Evolutionary conservation across 2,888 invertebrate species (phyloP).

Genomic region (Lepeophtheirus nordmannii): DNA sequence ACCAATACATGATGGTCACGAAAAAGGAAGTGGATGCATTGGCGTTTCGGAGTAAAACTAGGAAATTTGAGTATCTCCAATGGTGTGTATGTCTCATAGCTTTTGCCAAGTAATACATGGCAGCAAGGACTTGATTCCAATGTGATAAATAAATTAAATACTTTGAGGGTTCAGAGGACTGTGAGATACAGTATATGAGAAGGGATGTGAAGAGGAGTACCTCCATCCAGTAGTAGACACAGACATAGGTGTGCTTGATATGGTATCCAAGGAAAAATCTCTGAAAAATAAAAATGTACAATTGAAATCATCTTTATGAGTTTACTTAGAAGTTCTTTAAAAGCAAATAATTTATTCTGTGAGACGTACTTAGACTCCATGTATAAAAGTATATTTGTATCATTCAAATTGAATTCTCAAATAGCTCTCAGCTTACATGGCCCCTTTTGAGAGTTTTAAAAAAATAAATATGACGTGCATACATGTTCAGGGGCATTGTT

Average conservation of each 20-base stretch:
- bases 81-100: background rate
- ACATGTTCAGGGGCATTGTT: no score
- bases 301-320: no score
- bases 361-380: no score
- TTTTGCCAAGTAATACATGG: background rate
- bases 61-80: background rate
- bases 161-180: no score
- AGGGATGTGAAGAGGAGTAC: background rate
- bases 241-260: background rate
- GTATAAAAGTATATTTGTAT: no score
- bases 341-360: no score
- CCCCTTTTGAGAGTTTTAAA: no score
- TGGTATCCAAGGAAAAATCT: background rate
- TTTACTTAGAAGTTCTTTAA: no score
- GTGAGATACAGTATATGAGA: background rate
- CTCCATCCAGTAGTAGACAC: background rate
- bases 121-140: background rate
- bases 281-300: background rate
- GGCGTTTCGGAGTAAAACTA: background rate
- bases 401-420: no score
- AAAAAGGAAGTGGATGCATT: background rate
- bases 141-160: background rate
- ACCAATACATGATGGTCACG: constrained; percentile 1
- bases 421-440: no score
- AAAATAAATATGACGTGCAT: no score